Percentiles rank a stretch among this genome's conserved stretches.
These are phyloP conservation scores for Microcaecilia unicolor DNA, from an alignment of 2,797 vertebrate genomes.

Conservation along the genomic window DNA sequence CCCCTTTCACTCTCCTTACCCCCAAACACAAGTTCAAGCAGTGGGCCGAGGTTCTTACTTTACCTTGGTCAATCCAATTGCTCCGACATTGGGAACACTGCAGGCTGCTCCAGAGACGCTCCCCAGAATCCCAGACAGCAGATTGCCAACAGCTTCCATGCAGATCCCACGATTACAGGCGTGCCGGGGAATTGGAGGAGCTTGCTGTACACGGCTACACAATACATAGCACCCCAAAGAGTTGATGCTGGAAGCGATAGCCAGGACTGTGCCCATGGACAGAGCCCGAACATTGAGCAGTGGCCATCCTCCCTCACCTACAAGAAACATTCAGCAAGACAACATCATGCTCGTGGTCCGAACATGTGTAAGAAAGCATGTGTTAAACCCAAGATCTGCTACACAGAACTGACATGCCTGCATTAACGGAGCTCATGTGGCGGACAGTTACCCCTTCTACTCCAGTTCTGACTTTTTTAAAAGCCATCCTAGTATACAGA, in stretches of 20 bases:
- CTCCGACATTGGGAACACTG: slow-evolving; percentile 61
- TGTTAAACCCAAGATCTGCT: too few species aligned
- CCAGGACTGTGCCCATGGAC: slow-evolving; percentile 58
- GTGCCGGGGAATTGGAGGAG: slow-evolving; percentile 33
- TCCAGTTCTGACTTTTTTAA: too few species aligned
- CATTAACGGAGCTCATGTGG: too few species aligned
- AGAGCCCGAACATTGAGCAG: slow-evolving; percentile 47
- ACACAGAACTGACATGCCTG: too few species aligned
- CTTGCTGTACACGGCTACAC: slow-evolving; percentile 45
- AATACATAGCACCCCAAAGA: slow-evolving; percentile 63
- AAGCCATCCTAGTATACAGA: too few species aligned
- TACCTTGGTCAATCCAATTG: slow-evolving; percentile 63
- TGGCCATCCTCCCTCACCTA: slow-evolving; percentile 58
- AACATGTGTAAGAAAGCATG: too few species aligned
- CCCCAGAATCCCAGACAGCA: slow-evolving; percentile 63
- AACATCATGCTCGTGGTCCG: too few species aligned
- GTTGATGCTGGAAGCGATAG: slow-evolving; percentile 54
- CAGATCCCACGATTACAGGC: slow-evolving; percentile 64
- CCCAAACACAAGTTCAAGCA: too few species aligned
- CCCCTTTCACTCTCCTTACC: too few species aligned
- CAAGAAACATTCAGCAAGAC: too few species aligned
- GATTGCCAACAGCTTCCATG: slow-evolving; percentile 60
- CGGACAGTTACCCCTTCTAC: too few species aligned
- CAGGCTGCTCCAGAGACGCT: slow-evolving; percentile 46
- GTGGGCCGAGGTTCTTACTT: too few species aligned